Evolutionary conservation across 2,888 invertebrate species (phyloP).

Genomic region (Cyrtodaria siliqua): DNA sequence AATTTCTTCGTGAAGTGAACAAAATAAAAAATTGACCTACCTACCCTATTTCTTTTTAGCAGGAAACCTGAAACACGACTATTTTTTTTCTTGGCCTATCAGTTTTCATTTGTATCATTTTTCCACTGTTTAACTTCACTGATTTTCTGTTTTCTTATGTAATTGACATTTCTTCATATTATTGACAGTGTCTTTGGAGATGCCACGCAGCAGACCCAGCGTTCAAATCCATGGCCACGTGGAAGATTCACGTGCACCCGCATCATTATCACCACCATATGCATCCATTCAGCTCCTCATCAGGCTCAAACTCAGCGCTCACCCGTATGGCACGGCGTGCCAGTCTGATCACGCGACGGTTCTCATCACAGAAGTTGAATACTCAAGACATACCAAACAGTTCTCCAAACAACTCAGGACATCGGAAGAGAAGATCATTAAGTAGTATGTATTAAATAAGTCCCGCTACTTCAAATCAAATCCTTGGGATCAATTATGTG

Average conservation of each 20-base stretch:
- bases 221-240: slow-evolving; percentile 91
- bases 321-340: slow-evolving; percentile 77
- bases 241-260: slow-evolving; percentile 90
- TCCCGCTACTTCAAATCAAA: too few relatives aligned
- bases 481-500: too few relatives aligned
- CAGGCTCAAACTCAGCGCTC: slow-evolving; percentile 73
- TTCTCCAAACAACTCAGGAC: slow-evolving; percentile 59
- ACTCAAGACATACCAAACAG: slow-evolving; percentile 66
- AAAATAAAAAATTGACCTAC: too few relatives aligned
- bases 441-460: too few relatives aligned
- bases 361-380: slow-evolving; percentile 47
- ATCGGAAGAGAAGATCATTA: slow-evolving; percentile 1
- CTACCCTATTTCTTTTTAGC: too few relatives aligned
- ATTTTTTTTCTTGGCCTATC: too few relatives aligned
- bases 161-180: too few relatives aligned
- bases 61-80: too few relatives aligned
- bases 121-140: too few relatives aligned
- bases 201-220: slow-evolving; percentile 92
- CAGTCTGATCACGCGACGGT: slow-evolving; percentile 73
- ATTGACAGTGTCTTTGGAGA: slow-evolving; percentile 92
- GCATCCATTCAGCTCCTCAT: slow-evolving; percentile 53
- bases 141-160: too few relatives aligned
- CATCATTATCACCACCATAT: slow-evolving; percentile 43
- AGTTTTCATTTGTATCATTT: too few relatives aligned
- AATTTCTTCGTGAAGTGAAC: too few relatives aligned